A percentile compares a stretch with the other conserved stretches of the same genome.
phyloP scores from a whole-genome alignment of 2,888 invertebrate genomes.

The Stenoptilia bipunctidactyla region DNA sequence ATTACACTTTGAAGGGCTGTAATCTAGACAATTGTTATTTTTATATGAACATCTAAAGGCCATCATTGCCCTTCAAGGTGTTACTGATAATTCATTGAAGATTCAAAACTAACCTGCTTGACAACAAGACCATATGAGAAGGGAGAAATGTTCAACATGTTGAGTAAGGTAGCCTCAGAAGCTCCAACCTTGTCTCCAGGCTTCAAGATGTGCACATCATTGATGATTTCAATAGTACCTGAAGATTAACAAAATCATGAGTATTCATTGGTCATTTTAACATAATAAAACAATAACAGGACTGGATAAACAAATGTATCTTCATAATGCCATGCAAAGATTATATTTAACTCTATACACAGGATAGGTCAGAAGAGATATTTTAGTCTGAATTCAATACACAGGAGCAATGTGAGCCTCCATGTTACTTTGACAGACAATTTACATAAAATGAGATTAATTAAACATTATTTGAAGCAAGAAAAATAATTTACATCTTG shows the following conservation, averaged over 20 bases:
- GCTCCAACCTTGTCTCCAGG: slow-evolving; percentile 98
- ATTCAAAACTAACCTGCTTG: slow-evolving; percentile 77
- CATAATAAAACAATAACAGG: no score
- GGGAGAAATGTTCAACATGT: slow-evolving; percentile 99
- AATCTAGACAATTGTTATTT: no score
- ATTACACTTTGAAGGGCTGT: no score
- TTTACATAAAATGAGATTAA: not conserved
- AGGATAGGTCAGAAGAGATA: slow-evolving; percentile 49
- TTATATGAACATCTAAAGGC: no score
- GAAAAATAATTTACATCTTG: no score
- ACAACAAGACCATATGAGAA: slow-evolving; percentile 98
- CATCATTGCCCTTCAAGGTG: no score
- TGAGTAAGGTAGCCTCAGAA: slow-evolving; percentile 97
- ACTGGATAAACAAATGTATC: no score
- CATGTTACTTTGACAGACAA: slow-evolving; percentile 44
- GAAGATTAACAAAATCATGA: slow-evolving; percentile 8
- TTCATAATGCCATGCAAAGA: slow-evolving; percentile 53
- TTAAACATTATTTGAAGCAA: not conserved
- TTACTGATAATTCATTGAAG: no score
- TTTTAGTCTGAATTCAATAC: slow-evolving; percentile 54
- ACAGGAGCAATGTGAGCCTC: slow-evolving; percentile 24
- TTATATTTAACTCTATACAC: slow-evolving; percentile 24
- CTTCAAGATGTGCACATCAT: slow-evolving; percentile 91
- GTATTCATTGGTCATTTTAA: no score
- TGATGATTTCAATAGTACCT: slow-evolving; percentile 99